Conservation (phyloP, 2,797 vertebrate species). For the Manis crassicaudata region DNA sequence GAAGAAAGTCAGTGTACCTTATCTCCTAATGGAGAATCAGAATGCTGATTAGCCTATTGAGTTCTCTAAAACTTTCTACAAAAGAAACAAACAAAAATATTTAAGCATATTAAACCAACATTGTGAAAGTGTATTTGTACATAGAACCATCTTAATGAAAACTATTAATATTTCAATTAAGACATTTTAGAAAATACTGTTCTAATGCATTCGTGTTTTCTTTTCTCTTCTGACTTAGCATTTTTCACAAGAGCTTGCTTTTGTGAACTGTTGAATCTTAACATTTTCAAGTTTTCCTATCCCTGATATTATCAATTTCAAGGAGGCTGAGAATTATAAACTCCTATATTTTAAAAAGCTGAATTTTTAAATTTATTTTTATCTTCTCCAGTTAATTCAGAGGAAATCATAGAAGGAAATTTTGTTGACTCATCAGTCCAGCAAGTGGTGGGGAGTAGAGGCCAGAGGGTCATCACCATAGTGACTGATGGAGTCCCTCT, state of each 20-base stretch:
- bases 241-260: background rate
- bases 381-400: slow-evolving; percentile 83
- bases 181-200: slow-evolving; percentile 37
- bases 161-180: slow-evolving; percentile 15
- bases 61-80: background rate
- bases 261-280: background rate
- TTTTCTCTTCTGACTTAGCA: slow-evolving; percentile 1
- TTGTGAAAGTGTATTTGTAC: slow-evolving; percentile 41
- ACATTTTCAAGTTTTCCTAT: slow-evolving; percentile 32
- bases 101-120: background rate
- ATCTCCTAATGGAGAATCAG: background rate
- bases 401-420: slow-evolving; percentile 87
- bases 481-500: slow-evolving; percentile 89
- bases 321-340: background rate
- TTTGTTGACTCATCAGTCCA: slow-evolving; percentile 87
- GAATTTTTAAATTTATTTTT: slow-evolving; percentile 49
- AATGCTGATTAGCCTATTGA: background rate
- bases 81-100: slow-evolving; percentile 26
- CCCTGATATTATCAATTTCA: background rate
- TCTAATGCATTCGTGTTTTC: background rate
- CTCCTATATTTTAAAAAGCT: background rate
- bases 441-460: slow-evolving; percentile 87
- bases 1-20: background rate
- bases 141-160: slow-evolving; percentile 6
- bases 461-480: slow-evolving; percentile 93